Evolutionary conservation across 2,888 invertebrate genomes (phyloP).

Genomic region (Glomeris marginata): DNA sequence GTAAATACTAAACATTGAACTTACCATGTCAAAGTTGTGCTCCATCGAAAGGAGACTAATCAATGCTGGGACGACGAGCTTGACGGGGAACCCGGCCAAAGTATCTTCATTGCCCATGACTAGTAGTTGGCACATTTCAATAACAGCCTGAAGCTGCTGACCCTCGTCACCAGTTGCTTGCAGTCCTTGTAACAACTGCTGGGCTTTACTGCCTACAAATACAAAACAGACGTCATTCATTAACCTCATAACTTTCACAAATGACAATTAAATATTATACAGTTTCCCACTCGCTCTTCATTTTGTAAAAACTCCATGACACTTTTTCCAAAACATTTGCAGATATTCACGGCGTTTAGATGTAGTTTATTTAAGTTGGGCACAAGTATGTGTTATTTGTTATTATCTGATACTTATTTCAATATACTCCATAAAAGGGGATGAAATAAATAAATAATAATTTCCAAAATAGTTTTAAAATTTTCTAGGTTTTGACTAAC

Average conservation of each 20-base stretch:
- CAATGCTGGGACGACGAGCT: slow-evolving; percentile 91
- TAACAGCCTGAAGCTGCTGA: slow-evolving; percentile 88
- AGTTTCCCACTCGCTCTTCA: slow-evolving; percentile 10
- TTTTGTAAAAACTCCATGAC: slow-evolving; percentile 7
- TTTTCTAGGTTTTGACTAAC: no score
- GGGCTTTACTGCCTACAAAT: slow-evolving; percentile 53
- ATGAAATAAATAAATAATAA: no score
- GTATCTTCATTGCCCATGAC: slow-evolving; percentile 99
- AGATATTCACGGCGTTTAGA: no score
- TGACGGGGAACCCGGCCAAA: slow-evolving; percentile 92
- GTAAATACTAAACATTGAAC: no score
- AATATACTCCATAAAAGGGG: no score
- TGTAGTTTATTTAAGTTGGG: no score
- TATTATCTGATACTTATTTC: no score
- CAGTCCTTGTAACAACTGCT: slow-evolving; percentile 76
- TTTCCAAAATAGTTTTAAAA: no score
- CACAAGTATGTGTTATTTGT: no score
- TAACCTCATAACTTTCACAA: no score
- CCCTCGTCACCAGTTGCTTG: slow-evolving; percentile 90
- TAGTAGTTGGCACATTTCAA: slow-evolving; percentile 95
- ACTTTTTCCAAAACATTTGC: no score
- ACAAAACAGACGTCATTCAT: background rate
- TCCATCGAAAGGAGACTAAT: slow-evolving; percentile 86
- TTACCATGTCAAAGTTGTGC: slow-evolving; percentile 96
- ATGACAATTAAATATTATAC: background rate